Percentiles rank a stretch among this genome's conserved stretches.
Evolutionary conservation across 2,113 vertebrate genomes (phyloP).

Genomic region (Apeltes quadracus): DNA sequence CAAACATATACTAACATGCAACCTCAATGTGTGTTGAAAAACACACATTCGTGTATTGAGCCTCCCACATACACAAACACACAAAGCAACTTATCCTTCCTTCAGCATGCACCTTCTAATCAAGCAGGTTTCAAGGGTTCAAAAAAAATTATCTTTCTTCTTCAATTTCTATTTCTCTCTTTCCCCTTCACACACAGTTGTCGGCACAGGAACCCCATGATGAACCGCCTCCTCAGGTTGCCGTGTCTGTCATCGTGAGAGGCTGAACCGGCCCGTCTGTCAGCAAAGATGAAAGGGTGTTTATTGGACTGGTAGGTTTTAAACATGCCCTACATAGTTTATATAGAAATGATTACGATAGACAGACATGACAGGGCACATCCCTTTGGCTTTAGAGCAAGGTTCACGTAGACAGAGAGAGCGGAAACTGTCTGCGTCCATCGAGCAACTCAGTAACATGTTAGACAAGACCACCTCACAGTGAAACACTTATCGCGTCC

Average conservation of each 20-base stretch:
- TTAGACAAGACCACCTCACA: slow-evolving; percentile 61
- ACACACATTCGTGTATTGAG: slow-evolving; percentile 7
- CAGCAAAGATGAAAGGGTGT: slow-evolving; percentile 61
- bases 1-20: slow-evolving; percentile 11
- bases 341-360: slow-evolving; percentile 74
- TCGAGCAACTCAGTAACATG: slow-evolving; percentile 39
- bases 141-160: slow-evolving; percentile 33
- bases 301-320: slow-evolving; percentile 66
- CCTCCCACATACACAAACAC: slow-evolving; percentile 16
- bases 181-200: slow-evolving; percentile 18
- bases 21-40: slow-evolving; percentile 30
- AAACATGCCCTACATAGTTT: slow-evolving; percentile 77
- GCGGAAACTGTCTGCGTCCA: slow-evolving; percentile 34
- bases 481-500: slow-evolving; percentile 26
- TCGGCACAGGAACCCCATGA: slow-evolving; percentile 49
- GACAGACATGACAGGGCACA: slow-evolving; percentile 60
- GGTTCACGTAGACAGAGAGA: slow-evolving; percentile 25
- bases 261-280: slow-evolving; percentile 61
- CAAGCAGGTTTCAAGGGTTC: slow-evolving; percentile 73
- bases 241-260: slow-evolving; percentile 72
- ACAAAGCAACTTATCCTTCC: slow-evolving; percentile 64
- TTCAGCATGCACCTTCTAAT: slow-evolving; percentile 73
- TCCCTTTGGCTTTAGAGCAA: slow-evolving; percentile 38
- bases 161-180: not conserved
- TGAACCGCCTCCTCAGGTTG: slow-evolving; percentile 54